A percentile compares a stretch with the other conserved stretches of the same genome.
Conservation (phyloP, 2,888 invertebrate species). For the Drosophila meridionalis region DNA sequence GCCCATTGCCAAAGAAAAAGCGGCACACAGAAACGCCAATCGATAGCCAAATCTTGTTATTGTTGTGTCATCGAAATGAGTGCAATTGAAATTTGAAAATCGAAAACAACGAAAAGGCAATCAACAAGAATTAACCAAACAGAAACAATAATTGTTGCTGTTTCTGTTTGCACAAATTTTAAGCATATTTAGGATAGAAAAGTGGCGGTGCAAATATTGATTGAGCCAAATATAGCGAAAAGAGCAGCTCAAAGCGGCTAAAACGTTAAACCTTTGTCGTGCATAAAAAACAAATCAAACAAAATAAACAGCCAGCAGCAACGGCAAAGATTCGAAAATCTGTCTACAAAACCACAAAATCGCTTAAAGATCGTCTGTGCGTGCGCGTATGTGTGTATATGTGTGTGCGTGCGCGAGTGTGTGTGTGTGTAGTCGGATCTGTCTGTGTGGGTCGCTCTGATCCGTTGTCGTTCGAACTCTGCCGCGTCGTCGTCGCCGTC, state of each 20-base stretch:
- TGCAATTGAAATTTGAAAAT: slow-evolving; percentile 48
- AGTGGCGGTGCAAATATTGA: slow-evolving; percentile 44
- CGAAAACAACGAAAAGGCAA: neutral
- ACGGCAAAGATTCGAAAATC: slow-evolving; percentile 49
- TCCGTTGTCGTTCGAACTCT: slow-evolving; percentile 66
- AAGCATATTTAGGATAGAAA: slow-evolving; percentile 13
- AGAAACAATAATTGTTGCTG: slow-evolving; percentile 7
- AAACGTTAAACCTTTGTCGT: slow-evolving; percentile 47
- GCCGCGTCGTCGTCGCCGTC: slow-evolving; percentile 51
- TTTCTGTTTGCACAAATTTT: slow-evolving; percentile 21
- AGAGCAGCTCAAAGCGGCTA: slow-evolving; percentile 33
- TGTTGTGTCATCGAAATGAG: slow-evolving; percentile 49
- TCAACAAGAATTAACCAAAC: neutral
- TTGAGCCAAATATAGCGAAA: slow-evolving; percentile 39
- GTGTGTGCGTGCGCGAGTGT: slow-evolving; percentile 24
- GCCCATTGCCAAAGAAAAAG: slow-evolving; percentile 40
- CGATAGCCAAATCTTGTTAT: slow-evolving; percentile 38
- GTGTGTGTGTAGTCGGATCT: slow-evolving; percentile 31
- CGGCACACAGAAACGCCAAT: slow-evolving; percentile 37
- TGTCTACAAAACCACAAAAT: slow-evolving; percentile 75
- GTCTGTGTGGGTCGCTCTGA: slow-evolving; percentile 58
- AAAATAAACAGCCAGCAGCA: slow-evolving; percentile 16
- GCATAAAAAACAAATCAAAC: slow-evolving; percentile 4
- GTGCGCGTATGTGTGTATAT: slow-evolving; percentile 23
- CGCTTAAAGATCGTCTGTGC: slow-evolving; percentile 63